Conservation (phyloP, 2,888 invertebrate genomes). For the Dysmachus trigonus region DNA sequence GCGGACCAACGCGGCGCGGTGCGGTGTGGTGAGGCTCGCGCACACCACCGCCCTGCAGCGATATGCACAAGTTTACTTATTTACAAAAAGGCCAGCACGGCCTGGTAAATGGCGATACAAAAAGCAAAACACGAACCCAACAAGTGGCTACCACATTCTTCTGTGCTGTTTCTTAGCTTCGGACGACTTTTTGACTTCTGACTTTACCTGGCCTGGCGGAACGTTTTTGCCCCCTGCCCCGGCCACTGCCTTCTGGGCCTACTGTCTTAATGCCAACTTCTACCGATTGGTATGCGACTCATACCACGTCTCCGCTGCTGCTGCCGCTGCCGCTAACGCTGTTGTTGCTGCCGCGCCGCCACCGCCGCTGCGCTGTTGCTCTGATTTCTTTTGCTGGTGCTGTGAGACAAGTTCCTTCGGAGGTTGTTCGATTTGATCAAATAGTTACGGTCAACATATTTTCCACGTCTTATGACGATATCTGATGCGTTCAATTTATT, state of each 20-base stretch:
- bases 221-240: constrained; percentile 9
- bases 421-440: constrained; percentile 39
- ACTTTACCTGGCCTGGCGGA: constrained; percentile 51
- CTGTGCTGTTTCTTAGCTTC: constrained; percentile 50
- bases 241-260: background rate
- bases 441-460: constrained; percentile 43
- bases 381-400: constrained; percentile 43
- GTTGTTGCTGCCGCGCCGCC: background rate
- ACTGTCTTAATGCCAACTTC: constrained; percentile 16
- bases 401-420: constrained; percentile 43
- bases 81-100: constrained; percentile 26
- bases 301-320: constrained; percentile 1
- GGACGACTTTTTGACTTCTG: constrained; percentile 53
- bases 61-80: constrained; percentile 40
- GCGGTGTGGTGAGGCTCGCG: no score
- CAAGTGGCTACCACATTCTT: constrained; percentile 54
- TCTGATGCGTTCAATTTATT: constrained; percentile 37
- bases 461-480: constrained; percentile 38
- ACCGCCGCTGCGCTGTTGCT: background rate
- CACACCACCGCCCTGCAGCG: background rate
- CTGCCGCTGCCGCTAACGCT: background rate
- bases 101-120: constrained; percentile 41
- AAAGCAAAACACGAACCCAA: constrained; percentile 52
- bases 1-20: no score
- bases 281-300: constrained; percentile 41